phyloP scores from a whole-genome alignment of 2,113 vertebrate genomes.

The Ellobius talpinus region DNA sequence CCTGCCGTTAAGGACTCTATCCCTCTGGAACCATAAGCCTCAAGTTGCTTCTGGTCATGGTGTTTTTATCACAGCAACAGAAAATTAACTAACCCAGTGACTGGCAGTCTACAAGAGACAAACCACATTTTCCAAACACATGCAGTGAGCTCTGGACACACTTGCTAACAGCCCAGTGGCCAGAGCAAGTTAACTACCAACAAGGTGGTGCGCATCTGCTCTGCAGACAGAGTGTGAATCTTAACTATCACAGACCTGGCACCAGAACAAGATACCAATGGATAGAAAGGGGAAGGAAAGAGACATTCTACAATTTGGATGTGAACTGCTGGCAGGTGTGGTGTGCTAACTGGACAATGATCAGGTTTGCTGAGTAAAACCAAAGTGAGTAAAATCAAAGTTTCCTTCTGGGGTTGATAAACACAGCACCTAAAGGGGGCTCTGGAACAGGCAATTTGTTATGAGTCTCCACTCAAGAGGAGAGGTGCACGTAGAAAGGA shows the following conservation, averaged over 20 bases:
- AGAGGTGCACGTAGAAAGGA: neutral
- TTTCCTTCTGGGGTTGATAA: conserved; percentile 7
- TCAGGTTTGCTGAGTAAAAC: neutral
- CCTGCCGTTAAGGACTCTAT: neutral
- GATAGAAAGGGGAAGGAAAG: neutral
- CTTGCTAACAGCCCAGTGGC: neutral
- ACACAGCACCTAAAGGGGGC: neutral
- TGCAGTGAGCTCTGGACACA: neutral
- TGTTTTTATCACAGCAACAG: neutral
- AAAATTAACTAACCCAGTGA: neutral
- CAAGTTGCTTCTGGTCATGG: neutral
- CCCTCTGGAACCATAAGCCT: neutral
- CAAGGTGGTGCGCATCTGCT: neutral
- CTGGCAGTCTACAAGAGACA: neutral
- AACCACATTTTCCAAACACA: neutral
- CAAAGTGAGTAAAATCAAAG: neutral
- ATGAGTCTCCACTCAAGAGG: neutral
- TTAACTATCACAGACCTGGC: neutral
- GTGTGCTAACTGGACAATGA: neutral
- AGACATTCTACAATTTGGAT: neutral
- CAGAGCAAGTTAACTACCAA: neutral
- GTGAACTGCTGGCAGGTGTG: neutral
- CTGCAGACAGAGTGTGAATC: neutral
- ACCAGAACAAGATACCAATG: neutral
- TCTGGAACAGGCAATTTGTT: neutral